Evolutionary conservation across 2,888 invertebrate species (phyloP).

Genomic region (Brenthis ino): DNA sequence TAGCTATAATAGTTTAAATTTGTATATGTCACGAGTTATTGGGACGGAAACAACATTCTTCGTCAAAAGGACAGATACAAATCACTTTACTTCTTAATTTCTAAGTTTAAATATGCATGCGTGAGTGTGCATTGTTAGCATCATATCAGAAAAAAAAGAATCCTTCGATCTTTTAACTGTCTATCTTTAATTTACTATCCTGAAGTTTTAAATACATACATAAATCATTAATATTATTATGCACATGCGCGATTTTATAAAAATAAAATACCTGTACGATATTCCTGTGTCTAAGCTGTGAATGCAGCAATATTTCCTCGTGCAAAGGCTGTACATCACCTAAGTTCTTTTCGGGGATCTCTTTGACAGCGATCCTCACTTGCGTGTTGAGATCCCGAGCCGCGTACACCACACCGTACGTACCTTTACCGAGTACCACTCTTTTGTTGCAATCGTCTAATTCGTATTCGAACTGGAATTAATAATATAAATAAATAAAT

Average conservation of each 20-base stretch:
- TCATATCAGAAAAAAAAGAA: neutral
- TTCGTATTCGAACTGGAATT: constrained; percentile 94
- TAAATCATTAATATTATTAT: too few species aligned
- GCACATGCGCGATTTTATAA: too few species aligned
- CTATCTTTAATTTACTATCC: too few species aligned
- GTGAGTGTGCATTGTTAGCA: too few species aligned
- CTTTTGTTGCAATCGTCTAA: constrained; percentile 93
- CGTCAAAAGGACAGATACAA: too few species aligned
- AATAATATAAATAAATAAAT: neutral
- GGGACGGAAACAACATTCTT: too few species aligned
- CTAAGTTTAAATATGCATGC: too few species aligned
- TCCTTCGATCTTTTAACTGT: too few species aligned
- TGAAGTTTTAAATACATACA: too few species aligned
- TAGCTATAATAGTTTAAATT: neutral
- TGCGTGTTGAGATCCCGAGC: constrained; percentile 96
- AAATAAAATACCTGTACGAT: constrained; percentile 89
- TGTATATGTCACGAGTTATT: neutral
- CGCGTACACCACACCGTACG: constrained; percentile 97
- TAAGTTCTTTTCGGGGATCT: constrained; percentile 97
- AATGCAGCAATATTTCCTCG: constrained; percentile 98
- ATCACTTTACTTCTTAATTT: too few species aligned
- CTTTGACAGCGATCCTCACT: constrained; percentile 97
- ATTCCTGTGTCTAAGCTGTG: constrained; percentile 96
- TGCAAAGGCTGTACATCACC: constrained; percentile 98
- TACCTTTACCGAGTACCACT: constrained; percentile 95